phyloP scores from a whole-genome alignment of 2,113 vertebrate genomes.

The Heterochromis multidens region DNA sequence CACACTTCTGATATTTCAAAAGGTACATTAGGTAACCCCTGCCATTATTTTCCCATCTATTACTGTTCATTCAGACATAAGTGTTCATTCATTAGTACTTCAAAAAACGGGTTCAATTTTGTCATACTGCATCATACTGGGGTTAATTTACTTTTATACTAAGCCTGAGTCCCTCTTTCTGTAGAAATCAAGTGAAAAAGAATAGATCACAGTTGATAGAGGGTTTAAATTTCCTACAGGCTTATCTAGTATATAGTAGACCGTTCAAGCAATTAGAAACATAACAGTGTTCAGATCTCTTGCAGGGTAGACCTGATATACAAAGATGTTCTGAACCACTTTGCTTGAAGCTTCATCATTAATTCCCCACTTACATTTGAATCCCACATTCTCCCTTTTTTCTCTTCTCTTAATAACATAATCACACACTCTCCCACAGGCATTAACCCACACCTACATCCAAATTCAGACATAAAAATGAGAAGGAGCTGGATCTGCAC shows the following conservation, averaged over 20 bases:
- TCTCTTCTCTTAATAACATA: background rate
- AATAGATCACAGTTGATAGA: constrained; percentile 41
- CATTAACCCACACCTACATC: background rate
- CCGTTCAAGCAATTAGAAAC: constrained; percentile 10
- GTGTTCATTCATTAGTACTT: background rate
- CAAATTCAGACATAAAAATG: constrained; percentile 1
- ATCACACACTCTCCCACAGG: constrained; percentile 19
- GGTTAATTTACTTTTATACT: background rate
- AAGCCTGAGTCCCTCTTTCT: background rate
- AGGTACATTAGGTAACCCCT: background rate
- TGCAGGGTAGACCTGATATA: background rate
- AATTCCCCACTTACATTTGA: background rate
- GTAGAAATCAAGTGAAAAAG: background rate
- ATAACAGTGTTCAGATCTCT: background rate
- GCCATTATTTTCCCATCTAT: background rate
- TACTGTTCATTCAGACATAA: background rate
- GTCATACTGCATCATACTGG: background rate
- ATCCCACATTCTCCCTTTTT: background rate
- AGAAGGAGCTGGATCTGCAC: background rate
- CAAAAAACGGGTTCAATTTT: background rate
- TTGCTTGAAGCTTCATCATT: background rate
- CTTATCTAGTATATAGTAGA: constrained; percentile 9
- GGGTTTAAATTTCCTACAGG: constrained; percentile 5
- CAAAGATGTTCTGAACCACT: background rate
- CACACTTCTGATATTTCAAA: constrained; percentile 5